Evolutionary conservation across 2,797 vertebrate species (phyloP).

Genomic region (Chelmon rostratus): DNA sequence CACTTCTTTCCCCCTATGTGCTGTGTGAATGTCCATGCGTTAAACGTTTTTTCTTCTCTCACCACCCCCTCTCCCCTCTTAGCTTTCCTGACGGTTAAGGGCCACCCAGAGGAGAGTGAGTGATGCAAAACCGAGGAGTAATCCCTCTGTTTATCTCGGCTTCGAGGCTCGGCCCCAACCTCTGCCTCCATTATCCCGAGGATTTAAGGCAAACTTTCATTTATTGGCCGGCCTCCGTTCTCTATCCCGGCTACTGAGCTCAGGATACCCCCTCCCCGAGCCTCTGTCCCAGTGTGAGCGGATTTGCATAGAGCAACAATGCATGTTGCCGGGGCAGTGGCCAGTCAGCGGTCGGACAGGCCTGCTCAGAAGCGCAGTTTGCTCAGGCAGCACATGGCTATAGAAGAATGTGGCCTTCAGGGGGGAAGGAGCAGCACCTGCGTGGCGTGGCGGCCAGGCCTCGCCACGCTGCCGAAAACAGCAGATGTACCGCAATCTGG

Average conservation of each 20-base stretch:
- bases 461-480: constrained; percentile 38
- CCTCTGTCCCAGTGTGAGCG: constrained; percentile 89
- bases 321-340: constrained; percentile 88
- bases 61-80: constrained; percentile 47
- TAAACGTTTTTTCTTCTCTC: constrained; percentile 88
- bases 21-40: constrained; percentile 94
- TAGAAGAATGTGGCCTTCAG: constrained; percentile 76
- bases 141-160: constrained; percentile 99
- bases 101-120: constrained; percentile 98
- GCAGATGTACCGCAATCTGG: constrained; percentile 74
- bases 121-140: constrained; percentile 96
- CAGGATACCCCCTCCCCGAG: constrained; percentile 81
- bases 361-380: constrained; percentile 61
- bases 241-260: constrained; percentile 86
- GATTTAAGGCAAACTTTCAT: constrained; percentile 97
- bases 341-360: constrained; percentile 84
- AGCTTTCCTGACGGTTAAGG: constrained; percentile 92
- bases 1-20: constrained; percentile 91
- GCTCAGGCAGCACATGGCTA: constrained; percentile 73
- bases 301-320: constrained; percentile 94
- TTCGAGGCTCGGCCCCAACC: constrained; percentile 93
- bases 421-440: constrained; percentile 72
- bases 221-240: constrained; percentile 92
- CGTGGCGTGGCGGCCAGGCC: constrained; percentile 47
- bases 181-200: constrained; percentile 95